phyloP scores from a whole-genome alignment of 2,113 vertebrate species.

The Pao palembangensis region DNA sequence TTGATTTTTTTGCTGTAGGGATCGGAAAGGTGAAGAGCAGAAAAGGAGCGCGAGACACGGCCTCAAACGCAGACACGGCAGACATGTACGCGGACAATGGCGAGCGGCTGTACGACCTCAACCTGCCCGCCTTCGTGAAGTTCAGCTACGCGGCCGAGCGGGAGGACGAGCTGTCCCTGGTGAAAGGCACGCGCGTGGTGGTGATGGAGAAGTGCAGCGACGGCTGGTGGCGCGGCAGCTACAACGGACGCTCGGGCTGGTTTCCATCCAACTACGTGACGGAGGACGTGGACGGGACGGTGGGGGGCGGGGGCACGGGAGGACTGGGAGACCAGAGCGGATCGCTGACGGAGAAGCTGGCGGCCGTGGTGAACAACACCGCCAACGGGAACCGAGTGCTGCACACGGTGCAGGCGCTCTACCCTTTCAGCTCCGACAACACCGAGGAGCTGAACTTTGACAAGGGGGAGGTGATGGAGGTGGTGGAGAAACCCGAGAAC shows the following conservation, averaged over 20 bases:
- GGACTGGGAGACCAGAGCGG: slow-evolving; percentile 74
- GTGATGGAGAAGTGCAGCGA: slow-evolving; percentile 95
- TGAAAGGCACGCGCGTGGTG: slow-evolving; percentile 86
- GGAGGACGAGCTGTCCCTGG: slow-evolving; percentile 86
- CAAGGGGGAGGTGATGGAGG: slow-evolving; percentile 89
- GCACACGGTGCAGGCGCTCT: slow-evolving; percentile 87
- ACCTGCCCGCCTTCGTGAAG: slow-evolving; percentile 86
- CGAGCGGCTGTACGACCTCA: slow-evolving; percentile 87
- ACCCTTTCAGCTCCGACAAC: slow-evolving; percentile 86
- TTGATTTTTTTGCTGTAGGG: slow-evolving; percentile 60
- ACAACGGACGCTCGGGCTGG: slow-evolving; percentile 84
- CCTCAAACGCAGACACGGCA: slow-evolving; percentile 74
- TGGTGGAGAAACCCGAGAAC: slow-evolving; percentile 90
- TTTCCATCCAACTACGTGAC: slow-evolving; percentile 92
- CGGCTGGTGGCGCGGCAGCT: slow-evolving; percentile 90
- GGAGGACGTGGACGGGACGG: slow-evolving; percentile 82
- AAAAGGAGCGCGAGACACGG: slow-evolving; percentile 82
- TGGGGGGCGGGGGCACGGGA: slow-evolving; percentile 66
- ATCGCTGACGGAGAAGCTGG: slow-evolving; percentile 84
- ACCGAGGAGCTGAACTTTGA: slow-evolving; percentile 92
- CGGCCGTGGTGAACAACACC: slow-evolving; percentile 79
- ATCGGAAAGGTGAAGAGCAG: slow-evolving; percentile 86
- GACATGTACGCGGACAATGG: slow-evolving; percentile 81
- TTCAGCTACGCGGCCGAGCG: slow-evolving; percentile 89
- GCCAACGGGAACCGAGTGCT: slow-evolving; percentile 78